Evolutionary conservation across 1,140 invertebrate genomes (phyloP).

Genomic region (Acyrthosiphon pisum): DNA sequence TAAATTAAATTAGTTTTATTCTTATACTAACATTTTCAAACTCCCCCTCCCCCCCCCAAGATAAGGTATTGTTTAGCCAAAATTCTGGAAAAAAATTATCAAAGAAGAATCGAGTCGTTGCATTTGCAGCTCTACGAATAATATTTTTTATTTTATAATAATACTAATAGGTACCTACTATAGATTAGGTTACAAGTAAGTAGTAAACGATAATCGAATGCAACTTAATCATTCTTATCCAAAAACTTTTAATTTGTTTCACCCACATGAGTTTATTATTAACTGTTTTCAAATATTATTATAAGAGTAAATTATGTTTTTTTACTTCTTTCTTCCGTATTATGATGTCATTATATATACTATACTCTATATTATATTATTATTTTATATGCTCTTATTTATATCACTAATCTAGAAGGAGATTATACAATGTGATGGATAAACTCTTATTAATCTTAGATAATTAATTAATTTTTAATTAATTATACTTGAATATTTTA

Average conservation of each 20-base stretch:
- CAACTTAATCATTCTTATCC: background rate
- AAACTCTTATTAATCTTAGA: constrained; percentile 35
- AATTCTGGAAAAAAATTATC: background rate
- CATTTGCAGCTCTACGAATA: background rate
- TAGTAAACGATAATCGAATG: background rate
- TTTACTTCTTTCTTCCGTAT: background rate
- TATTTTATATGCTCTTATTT: background rate
- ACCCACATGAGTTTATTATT: background rate
- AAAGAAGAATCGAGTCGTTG: background rate
- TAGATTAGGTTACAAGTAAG: background rate
- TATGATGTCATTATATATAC: background rate
- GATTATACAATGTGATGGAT: background rate
- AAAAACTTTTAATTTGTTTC: background rate
- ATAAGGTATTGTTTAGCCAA: background rate
- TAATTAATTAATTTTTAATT: constrained; percentile 43
- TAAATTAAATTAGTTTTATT: background rate
- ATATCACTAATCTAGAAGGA: background rate
- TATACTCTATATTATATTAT: background rate
- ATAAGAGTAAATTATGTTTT: constrained; percentile 2
- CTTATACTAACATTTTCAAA: background rate
- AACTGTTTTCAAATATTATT: background rate
- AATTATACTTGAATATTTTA: constrained; percentile 19
- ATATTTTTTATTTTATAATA: background rate
- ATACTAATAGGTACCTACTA: too few relatives aligned
- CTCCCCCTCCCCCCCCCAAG: too few relatives aligned